Evolutionary conservation across 2,797 vertebrate species (phyloP).

Genomic region (Propithecus perrieri): DNA sequence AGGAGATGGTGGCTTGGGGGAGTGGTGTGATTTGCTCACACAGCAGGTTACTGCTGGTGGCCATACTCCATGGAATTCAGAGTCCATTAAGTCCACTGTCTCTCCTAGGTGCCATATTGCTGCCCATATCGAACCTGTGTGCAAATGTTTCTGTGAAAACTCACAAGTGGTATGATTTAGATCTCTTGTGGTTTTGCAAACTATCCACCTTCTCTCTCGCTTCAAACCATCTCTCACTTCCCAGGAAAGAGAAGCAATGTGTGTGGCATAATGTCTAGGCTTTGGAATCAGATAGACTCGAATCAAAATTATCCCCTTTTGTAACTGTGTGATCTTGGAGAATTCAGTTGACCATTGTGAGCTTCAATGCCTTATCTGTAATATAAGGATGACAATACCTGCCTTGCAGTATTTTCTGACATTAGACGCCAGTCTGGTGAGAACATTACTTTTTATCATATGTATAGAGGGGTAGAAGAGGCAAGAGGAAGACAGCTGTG

Average conservation of each 20-base stretch:
- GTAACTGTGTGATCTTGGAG: neutral
- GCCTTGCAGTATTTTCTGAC: neutral
- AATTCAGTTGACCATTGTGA: neutral
- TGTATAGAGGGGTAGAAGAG: neutral
- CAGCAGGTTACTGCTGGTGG: neutral
- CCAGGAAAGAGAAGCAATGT: neutral
- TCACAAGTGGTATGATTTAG: neutral
- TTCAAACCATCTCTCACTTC: constrained; percentile 38
- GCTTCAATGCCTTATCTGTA: neutral
- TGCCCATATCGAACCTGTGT: neutral
- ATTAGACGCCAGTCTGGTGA: constrained; percentile 11
- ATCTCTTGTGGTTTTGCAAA: constrained; percentile 23
- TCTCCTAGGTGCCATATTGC: neutral
- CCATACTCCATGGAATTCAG: constrained; percentile 13
- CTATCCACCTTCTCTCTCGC: neutral
- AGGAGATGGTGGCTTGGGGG: neutral
- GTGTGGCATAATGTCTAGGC: neutral
- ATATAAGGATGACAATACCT: neutral
- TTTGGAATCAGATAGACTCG: constrained; percentile 37
- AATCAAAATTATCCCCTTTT: constrained; percentile 23
- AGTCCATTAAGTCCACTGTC: neutral
- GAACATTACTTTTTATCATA: constrained; percentile 16
- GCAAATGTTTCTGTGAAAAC: constrained; percentile 30
- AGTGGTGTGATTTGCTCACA: constrained; percentile 5
- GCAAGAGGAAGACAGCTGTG: neutral